phyloP scores from a whole-genome alignment of 2,888 invertebrate species.

The Nomada ferruginata region DNA sequence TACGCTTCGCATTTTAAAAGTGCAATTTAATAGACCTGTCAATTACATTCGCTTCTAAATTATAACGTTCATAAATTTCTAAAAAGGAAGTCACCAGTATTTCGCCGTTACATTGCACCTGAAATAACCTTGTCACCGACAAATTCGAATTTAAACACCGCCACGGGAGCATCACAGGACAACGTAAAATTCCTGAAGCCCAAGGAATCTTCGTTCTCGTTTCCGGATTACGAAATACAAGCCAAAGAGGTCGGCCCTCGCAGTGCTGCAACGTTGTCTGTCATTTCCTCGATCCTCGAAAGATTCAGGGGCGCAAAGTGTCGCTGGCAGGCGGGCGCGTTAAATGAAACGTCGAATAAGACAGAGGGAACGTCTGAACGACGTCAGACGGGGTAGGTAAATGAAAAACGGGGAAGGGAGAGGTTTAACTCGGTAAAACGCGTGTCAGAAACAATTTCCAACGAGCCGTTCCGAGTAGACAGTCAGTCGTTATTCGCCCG shows the following conservation, averaged over 20 bases:
- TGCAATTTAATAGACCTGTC: neutral
- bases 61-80: neutral
- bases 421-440: conserved; percentile 49
- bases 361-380: neutral
- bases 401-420: neutral
- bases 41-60: neutral
- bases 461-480: conserved; percentile 49
- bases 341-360: conserved; percentile 2
- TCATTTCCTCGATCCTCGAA: neutral
- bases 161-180: neutral
- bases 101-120: too few species aligned
- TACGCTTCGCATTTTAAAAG: neutral
- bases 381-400: conserved; percentile 3
- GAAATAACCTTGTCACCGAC: neutral
- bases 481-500: conserved; percentile 49
- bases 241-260: neutral
- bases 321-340: neutral
- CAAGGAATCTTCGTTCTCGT: neutral
- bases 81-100: neutral
- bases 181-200: neutral
- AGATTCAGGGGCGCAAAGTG: conserved; percentile 3
- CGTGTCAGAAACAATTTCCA: conserved; percentile 64
- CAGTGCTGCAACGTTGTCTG: neutral
- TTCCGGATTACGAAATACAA: neutral
- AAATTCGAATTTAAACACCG: neutral